Evolutionary conservation across 1,140 invertebrate species (phyloP).

Genomic region (Meloidogyne chitwoodi): DNA sequence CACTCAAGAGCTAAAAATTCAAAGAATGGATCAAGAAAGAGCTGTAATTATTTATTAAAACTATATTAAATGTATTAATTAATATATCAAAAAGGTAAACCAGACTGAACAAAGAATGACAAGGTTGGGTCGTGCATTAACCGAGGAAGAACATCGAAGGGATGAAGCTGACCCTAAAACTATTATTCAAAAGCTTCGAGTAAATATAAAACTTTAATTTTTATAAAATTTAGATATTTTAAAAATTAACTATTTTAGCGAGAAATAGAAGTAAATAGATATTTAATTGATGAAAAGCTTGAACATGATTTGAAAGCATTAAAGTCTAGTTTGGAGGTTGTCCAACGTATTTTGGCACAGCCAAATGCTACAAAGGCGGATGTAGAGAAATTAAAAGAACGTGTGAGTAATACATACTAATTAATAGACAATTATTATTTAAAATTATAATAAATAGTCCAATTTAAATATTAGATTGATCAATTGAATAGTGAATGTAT

Average conservation of each 20-base stretch:
- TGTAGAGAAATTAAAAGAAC: constrained; percentile 33
- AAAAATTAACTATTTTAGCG: constrained; percentile 15
- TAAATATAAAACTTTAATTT: constrained; percentile 11
- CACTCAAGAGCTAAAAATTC: constrained; percentile 35
- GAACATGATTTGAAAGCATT: constrained; percentile 27
- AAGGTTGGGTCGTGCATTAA: constrained; percentile 25
- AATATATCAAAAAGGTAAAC: neutral
- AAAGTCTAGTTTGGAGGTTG: constrained; percentile 34
- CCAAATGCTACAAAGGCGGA: constrained; percentile 30
- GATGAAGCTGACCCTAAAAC: constrained; percentile 31
- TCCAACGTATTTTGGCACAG: constrained; percentile 42
- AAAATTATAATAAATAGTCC: neutral
- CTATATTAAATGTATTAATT: no score
- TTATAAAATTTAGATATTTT: neutral
- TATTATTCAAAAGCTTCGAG: constrained; percentile 40
- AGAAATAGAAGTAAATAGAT: constrained; percentile 39
- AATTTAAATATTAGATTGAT: constrained; percentile 35
- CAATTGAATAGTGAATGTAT: constrained; percentile 43
- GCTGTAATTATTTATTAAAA: constrained; percentile 34
- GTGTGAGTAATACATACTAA: constrained; percentile 5
- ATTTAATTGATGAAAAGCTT: constrained; percentile 42
- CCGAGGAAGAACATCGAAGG: constrained; percentile 31
- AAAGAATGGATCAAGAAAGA: constrained; percentile 40
- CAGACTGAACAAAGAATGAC: constrained; percentile 35
- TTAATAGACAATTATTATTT: neutral